Evolutionary conservation across 2,113 vertebrate species (phyloP), one percentile per base, ranked within the genome.

Genomic region (Mola mola): DNA sequence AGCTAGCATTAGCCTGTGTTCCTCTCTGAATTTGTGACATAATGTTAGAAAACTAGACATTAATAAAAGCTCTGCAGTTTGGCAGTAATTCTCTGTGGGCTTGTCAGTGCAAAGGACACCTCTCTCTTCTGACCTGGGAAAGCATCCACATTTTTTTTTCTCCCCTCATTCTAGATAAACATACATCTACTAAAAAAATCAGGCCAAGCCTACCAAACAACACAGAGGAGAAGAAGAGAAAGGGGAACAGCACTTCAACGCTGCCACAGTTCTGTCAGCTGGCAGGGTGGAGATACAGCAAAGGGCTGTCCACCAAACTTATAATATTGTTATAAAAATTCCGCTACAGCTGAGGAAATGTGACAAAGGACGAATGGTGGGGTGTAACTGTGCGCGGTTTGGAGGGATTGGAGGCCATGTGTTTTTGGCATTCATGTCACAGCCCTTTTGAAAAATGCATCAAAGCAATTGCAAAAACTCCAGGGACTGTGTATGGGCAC

Each of bases 381-480:
- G 75, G 73, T n/a, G 60, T 61, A 62, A 33, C 61, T n/a, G 72
- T 84, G 72, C 73, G 72, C 72, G 63, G 64, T 78, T 59, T 81
- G 79, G 61, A 82, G 81, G 72, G 84, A 81, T 40, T 78, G 68
- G 71, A 74, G 71, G 52, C 71, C 53, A n/a, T 68, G 55, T 47
- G 65, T 75, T 79, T 66, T 86, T 86, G 83, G 79, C 79, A 87
- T 85, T 84, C 72, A 52, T 82, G 84, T 87, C 87, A 88, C 75
- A 83, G 74, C 43, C 80, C 76, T 82, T 88, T 84, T 88, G 72
- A 90, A 89, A 90, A 87, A 90, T 89, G 89, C 86, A 90, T 90
- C 89, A 90, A 88, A 88, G 89, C 79, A 75, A 82, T 66, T 38
- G 69, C 51, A 73, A 75, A 85, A 17, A 75, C 79, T 72, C 64